phyloP scores from a whole-genome alignment of 2,888 invertebrate species.

The Ormyrus rosae region DNA sequence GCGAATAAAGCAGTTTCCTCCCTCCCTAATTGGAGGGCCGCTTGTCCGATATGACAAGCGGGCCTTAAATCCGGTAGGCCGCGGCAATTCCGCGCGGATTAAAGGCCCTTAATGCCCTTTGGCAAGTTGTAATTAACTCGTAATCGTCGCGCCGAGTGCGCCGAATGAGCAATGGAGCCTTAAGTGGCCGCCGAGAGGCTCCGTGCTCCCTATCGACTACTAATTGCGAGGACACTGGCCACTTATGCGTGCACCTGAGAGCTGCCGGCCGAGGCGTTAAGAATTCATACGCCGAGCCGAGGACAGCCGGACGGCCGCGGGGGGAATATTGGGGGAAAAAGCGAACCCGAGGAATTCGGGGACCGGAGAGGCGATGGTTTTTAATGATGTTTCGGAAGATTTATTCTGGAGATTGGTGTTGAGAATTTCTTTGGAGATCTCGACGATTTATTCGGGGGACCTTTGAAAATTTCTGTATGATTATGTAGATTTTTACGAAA shows the following conservation, averaged over 20 bases:
- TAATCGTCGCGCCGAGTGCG: conserved; percentile 50
- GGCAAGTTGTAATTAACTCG: conserved; percentile 50
- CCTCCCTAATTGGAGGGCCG: too few species aligned
- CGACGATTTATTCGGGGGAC: too few species aligned
- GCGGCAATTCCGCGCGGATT: conserved; percentile 1
- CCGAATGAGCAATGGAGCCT: conserved; percentile 43
- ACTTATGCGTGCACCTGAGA: conserved; percentile 36
- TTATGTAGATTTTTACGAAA: too few species aligned
- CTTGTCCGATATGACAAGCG: too few species aligned
- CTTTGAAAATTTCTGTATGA: too few species aligned
- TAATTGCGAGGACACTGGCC: conserved; percentile 27
- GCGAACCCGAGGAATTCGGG: too few species aligned
- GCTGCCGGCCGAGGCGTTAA: conserved; percentile 18
- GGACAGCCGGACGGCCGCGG: not conserved
- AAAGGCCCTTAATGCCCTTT: conserved; percentile 45
- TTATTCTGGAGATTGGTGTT: too few species aligned
- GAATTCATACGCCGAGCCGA: conserved; percentile 30
- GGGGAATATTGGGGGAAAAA: not conserved
- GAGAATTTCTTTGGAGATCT: too few species aligned
- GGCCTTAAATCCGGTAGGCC: not conserved
- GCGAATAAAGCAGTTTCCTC: too few species aligned
- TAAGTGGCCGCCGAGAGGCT: conserved; percentile 29
- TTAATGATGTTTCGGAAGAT: too few species aligned
- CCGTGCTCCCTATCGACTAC: conserved; percentile 39
- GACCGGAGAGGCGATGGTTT: too few species aligned